phyloP scores from a whole-genome alignment of 2,888 invertebrate genomes.

The Sepiola atlantica region DNA sequence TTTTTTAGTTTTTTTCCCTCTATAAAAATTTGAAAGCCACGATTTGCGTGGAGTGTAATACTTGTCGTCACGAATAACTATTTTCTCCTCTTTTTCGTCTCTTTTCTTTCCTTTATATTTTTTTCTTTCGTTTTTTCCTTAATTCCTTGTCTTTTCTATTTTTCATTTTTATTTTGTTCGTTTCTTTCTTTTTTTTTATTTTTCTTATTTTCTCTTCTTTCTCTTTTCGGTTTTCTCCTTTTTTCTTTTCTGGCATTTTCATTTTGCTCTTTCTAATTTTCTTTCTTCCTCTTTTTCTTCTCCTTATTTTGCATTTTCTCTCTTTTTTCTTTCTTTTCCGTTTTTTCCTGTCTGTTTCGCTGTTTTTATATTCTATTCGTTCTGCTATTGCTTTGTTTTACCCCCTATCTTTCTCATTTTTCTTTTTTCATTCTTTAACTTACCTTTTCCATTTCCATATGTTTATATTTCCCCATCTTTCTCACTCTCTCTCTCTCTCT shows the following conservation, averaged over 20 bases:
- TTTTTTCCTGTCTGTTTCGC: neutral
- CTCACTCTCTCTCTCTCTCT: accelerated
- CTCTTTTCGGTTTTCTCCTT: neutral
- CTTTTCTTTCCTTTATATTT: neutral
- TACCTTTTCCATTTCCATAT: neutral
- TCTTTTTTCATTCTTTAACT: neutral
- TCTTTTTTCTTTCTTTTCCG: neutral
- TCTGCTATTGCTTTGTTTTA: neutral
- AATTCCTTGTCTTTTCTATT: neutral
- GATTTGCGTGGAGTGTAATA: too few species aligned
- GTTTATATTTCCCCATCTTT: neutral
- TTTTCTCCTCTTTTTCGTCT: neutral
- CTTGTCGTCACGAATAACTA: too few species aligned
- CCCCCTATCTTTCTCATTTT: too few species aligned
- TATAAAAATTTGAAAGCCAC: too few species aligned
- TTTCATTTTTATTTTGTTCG: too few species aligned
- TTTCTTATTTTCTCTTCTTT: too few species aligned
- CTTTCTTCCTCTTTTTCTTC: neutral
- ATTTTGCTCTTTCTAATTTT: neutral
- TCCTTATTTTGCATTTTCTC: neutral
- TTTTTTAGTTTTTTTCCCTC: too few species aligned
- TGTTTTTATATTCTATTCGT: too few species aligned
- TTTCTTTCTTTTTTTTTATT: too few species aligned
- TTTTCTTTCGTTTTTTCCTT: neutral
- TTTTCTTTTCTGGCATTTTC: too few species aligned